Percentiles rank a stretch among this genome's conserved stretches.
Conservation (phyloP, 2,113 vertebrate genomes). For the Atrichornis clamosus region DNA sequence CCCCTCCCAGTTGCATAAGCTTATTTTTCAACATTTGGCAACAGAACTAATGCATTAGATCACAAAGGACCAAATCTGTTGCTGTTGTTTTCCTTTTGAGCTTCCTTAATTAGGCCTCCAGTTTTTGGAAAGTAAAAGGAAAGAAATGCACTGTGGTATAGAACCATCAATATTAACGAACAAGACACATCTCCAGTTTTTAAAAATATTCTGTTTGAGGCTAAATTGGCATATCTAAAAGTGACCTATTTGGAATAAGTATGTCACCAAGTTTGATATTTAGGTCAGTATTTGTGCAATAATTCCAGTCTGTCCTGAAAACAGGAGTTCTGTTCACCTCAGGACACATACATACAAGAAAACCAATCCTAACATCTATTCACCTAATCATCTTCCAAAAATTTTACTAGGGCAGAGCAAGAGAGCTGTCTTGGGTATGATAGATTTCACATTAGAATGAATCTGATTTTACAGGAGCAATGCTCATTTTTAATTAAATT, state of each 20-base stretch:
- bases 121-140: neutral
- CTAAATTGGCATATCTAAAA: slow-evolving; percentile 14
- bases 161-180: slow-evolving; percentile 20
- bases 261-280: neutral
- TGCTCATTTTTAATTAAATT: slow-evolving; percentile 2
- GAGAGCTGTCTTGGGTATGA: neutral
- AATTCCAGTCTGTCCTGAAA: neutral
- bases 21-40: slow-evolving; percentile 39
- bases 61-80: slow-evolving; percentile 35
- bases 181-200: neutral
- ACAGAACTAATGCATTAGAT: neutral
- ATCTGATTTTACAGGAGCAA: neutral
- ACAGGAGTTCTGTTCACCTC: neutral
- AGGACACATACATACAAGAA: neutral
- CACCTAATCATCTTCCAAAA: neutral
- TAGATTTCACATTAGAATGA: neutral
- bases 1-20: neutral
- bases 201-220: slow-evolving; percentile 42
- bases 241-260: slow-evolving; percentile 28
- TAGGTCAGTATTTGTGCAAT: neutral
- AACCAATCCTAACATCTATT: neutral
- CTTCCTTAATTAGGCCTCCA: slow-evolving; percentile 16
- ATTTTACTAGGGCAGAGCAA: neutral
- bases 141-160: neutral
- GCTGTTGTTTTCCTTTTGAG: slow-evolving; percentile 14